A percentile compares a stretch with the other conserved stretches of the same genome.
Conservation (phyloP, 30 jellyfish, hydroid and myxozoan genomes). For the Mastigias papua region DNA sequence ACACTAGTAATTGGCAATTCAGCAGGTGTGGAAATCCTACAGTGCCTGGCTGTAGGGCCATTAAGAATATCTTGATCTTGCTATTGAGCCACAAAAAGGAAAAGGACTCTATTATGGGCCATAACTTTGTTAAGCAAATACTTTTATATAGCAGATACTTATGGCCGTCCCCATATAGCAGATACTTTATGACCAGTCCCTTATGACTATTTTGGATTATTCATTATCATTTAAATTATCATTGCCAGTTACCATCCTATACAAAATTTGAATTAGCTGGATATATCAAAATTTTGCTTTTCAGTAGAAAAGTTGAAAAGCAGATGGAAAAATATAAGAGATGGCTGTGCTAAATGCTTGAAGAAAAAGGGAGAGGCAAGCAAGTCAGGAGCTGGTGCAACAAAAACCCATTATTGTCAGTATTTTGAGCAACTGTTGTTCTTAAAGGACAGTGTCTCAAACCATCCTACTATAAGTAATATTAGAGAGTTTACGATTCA, state of each 20-base stretch:
- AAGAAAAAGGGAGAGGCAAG: conserved; percentile 24
- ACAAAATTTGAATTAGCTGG: background rate
- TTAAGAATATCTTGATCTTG: too few species aligned
- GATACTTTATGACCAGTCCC: too few species aligned
- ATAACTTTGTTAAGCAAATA: too few species aligned
- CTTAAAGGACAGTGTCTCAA: conserved; percentile 34
- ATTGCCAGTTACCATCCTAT: background rate
- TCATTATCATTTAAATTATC: too few species aligned
- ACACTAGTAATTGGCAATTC: too few species aligned
- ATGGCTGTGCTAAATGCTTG: conserved; percentile 33
- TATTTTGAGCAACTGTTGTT: conserved; percentile 29
- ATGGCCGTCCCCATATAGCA: too few species aligned
- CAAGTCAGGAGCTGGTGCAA: conserved; percentile 29
- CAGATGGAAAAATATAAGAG: conserved; percentile 50
- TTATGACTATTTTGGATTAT: background rate
- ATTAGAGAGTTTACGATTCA: background rate
- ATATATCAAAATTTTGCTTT: conserved; percentile 8
- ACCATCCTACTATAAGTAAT: conserved; percentile 26
- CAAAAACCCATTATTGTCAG: conserved; percentile 23
- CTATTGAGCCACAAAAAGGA: too few species aligned
- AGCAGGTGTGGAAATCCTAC: too few species aligned
- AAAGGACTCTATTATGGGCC: too few species aligned
- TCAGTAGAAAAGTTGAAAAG: conserved; percentile 35
- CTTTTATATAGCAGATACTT: too few species aligned
- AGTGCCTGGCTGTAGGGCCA: too few species aligned